Evolutionary conservation across 2,888 invertebrate genomes (phyloP), one percentile per base, ranked within the genome.

Genomic region (Sepioteuthis lessoniana): DNA sequence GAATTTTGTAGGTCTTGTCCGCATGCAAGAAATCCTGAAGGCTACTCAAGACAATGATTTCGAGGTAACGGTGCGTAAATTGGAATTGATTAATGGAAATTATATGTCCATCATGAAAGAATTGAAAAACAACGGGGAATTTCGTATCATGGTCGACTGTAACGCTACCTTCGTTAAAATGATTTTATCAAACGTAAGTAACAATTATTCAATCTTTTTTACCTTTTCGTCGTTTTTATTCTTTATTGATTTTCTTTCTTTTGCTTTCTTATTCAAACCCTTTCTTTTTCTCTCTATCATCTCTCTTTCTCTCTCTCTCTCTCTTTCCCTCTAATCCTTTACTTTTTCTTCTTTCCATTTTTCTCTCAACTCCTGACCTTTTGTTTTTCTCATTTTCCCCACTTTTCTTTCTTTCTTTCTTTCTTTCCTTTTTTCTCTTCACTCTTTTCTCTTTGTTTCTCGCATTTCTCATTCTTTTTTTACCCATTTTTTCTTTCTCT

Each of bases 121-220:
- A 97, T 98, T 99, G 92, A 98, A 98, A 95, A 98, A 98, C 96
- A 98, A 98, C 97, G 98, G 98, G 96, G 98, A 99, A 95, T 98
- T 98, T 97, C 98, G 99, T 96, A 98, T 99, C 94, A 98, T 99
- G 95, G 98, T 99, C 8, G 99, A 99, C 97, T 98, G 99, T 10
- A 98, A 98, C 96, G 98, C 98, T 0, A 98, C 98, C 95, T 98
- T 98, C 96, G 98, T 99, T 96, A 98, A 98, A 95, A 98, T 98
- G 96, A 98, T 99, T 97, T 98, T 99, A 95, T 98, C 99, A 97
- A 98, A 99, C 96, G 99, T 99, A 97, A 98, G 98, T 93, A n/a
- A 8, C 46, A 47, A 90, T 91, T 94, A 55, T 55, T 76, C 8
- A 28, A 3, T 91, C 21, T 35, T 42, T 91, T 10, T 91, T 42